Percentiles rank a stretch among this genome's conserved stretches.
Evolutionary conservation across 2,797 vertebrate genomes (phyloP).

Genomic region (Leucoraja ocellata): DNA sequence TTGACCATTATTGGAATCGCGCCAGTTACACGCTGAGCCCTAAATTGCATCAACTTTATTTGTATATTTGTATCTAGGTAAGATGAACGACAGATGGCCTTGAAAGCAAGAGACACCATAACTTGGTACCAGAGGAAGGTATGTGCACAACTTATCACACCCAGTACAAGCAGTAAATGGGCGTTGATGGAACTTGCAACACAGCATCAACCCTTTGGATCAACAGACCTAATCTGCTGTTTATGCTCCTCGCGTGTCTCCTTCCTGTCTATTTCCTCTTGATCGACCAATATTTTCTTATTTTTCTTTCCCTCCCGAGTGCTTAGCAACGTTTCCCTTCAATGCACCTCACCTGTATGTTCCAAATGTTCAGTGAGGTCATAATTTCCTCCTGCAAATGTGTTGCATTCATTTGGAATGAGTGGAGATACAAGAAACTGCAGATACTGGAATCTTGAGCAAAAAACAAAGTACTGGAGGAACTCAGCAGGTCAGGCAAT

Average conservation of each 20-base stretch:
- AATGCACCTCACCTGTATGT: too few relatives aligned
- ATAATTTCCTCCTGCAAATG: too few relatives aligned
- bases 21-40: not conserved
- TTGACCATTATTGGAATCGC: too few relatives aligned
- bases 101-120: conserved; percentile 70
- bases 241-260: not conserved
- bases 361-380: too few relatives aligned
- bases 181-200: not conserved
- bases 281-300: too few relatives aligned
- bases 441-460: too few relatives aligned
- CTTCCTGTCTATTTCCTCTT: not conserved
- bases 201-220: not conserved
- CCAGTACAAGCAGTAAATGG: not conserved
- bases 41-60: conserved; percentile 35
- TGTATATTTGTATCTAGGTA: conserved; percentile 47
- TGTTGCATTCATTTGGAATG: too few relatives aligned
- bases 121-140: conserved; percentile 98
- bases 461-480: too few relatives aligned
- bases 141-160: conserved; percentile 39
- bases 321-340: too few relatives aligned
- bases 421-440: too few relatives aligned
- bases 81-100: conserved; percentile 58
- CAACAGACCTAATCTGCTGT: not conserved
- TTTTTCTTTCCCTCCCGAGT: too few relatives aligned
- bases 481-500: too few relatives aligned